These are phyloP conservation scores for Ameiurus melas DNA, from an alignment of 2,113 vertebrate species.

Conservation along the genomic window DNA sequence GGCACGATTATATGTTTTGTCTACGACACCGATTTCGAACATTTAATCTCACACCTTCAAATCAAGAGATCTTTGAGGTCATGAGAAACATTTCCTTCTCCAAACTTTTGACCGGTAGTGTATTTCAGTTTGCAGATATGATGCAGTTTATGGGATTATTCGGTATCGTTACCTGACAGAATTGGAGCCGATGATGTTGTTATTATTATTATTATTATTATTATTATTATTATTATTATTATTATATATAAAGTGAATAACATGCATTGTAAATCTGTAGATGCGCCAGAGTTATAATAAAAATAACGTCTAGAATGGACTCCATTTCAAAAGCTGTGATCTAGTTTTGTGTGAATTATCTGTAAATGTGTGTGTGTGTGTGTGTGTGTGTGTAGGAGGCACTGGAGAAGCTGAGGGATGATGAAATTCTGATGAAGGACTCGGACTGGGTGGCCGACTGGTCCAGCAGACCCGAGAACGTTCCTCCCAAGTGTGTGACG, in stretches of 20 bases:
- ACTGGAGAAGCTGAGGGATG: conserved; percentile 87
- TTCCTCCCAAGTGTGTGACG: conserved; percentile 92
- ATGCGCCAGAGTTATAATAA: neutral
- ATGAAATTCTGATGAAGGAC: conserved; percentile 89
- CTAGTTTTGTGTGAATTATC: neutral
- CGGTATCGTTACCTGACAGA: neutral
- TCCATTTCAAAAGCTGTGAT: neutral
- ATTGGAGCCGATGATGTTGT: neutral
- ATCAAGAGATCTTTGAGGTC: too few relatives aligned
- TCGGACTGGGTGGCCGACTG: conserved; percentile 95
- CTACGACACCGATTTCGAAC: too few relatives aligned
- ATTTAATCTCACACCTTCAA: too few relatives aligned
- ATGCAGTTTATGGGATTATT: neutral
- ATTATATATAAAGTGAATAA: neutral
- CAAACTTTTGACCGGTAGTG: too few relatives aligned
- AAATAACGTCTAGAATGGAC: neutral
- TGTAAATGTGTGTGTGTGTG: conserved; percentile 5
- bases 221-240: too few relatives aligned
- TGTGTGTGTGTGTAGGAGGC: conserved; percentile 71
- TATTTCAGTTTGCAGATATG: too few relatives aligned
- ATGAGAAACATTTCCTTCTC: too few relatives aligned
- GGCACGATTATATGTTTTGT: too few relatives aligned
- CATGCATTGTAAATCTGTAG: neutral
- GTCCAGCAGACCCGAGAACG: conserved; percentile 97
- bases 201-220: neutral